These are phyloP conservation scores for Spatulosminthurus flaviceps DNA, from an alignment of 2,888 invertebrate genomes.

Conservation along the genomic window DNA sequence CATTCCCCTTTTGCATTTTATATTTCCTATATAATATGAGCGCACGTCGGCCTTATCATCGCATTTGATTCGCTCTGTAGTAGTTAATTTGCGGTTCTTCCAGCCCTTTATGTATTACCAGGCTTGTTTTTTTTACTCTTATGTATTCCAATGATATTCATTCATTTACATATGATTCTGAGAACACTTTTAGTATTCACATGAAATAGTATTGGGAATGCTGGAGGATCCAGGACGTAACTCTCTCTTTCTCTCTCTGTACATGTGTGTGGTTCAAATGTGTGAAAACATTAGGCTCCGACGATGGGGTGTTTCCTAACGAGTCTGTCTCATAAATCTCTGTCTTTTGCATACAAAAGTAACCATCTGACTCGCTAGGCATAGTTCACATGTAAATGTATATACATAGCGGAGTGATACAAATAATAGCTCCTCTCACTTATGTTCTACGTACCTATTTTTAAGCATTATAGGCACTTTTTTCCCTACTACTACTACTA, in stretches of 20 bases:
- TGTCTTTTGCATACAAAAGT: constrained; percentile 60
- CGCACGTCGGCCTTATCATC: background rate
- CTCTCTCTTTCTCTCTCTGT: background rate
- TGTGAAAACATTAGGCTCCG: constrained; percentile 59
- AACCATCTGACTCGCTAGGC: constrained; percentile 48
- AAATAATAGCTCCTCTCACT: background rate
- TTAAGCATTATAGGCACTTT: too few relatives aligned
- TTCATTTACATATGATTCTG: background rate
- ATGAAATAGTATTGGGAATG: constrained; percentile 14
- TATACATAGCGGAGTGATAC: background rate
- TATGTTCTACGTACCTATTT: too few relatives aligned
- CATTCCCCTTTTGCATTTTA: background rate
- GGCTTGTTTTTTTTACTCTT: background rate
- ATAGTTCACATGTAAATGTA: constrained; percentile 25
- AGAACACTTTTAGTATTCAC: too few relatives aligned
- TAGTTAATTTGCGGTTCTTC: background rate
- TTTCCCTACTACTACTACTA: background rate
- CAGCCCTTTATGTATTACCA: background rate
- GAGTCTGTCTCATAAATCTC: constrained; percentile 62
- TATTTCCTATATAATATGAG: background rate
- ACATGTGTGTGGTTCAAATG: constrained; percentile 48
- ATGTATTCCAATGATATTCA: background rate
- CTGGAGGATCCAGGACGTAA: too few relatives aligned
- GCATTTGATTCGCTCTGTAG: background rate
- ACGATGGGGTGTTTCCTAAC: constrained; percentile 61